Conservation (phyloP, 2,888 invertebrate species). For the Calameuta pallipes region DNA sequence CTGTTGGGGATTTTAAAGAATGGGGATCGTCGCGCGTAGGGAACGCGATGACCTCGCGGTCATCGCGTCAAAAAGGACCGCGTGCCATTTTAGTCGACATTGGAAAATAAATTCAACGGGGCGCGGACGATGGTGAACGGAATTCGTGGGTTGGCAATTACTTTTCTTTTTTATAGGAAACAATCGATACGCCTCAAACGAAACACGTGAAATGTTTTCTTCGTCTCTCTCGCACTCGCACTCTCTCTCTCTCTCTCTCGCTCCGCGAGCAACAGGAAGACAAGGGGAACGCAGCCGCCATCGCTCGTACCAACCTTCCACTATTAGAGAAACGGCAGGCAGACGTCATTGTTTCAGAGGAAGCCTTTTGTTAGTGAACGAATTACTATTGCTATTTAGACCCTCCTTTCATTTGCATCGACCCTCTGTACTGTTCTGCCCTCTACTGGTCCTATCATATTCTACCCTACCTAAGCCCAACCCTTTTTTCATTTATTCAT, state of each 20-base stretch:
- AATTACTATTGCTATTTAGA: constrained; percentile 55
- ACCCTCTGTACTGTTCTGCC: background rate
- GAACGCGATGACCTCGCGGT: too few relatives aligned
- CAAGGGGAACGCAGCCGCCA: constrained; percentile 20
- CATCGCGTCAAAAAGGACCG: background rate
- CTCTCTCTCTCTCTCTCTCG: constrained; percentile 8
- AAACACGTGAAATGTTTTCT: constrained; percentile 1
- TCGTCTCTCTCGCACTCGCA: constrained; percentile 10
- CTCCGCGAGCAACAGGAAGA: constrained; percentile 22
- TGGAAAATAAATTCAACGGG: background rate
- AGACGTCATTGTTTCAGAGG: constrained; percentile 44
- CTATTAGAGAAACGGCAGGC: constrained; percentile 15
- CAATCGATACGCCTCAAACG: background rate
- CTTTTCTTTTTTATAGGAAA: constrained; percentile 21
- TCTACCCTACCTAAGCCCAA: background rate
- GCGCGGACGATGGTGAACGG: background rate
- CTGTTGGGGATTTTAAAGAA: too few relatives aligned
- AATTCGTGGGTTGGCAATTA: constrained; percentile 31
- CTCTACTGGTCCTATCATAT: background rate
- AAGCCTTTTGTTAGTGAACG: constrained; percentile 51
- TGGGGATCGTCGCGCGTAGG: too few relatives aligned
- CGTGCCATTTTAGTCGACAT: background rate
- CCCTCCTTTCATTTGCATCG: constrained; percentile 11
- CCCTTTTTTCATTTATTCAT: background rate
- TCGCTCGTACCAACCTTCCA: background rate